Evolutionary conservation across 2,888 invertebrate species (phyloP).

Genomic region (Nezara viridula): DNA sequence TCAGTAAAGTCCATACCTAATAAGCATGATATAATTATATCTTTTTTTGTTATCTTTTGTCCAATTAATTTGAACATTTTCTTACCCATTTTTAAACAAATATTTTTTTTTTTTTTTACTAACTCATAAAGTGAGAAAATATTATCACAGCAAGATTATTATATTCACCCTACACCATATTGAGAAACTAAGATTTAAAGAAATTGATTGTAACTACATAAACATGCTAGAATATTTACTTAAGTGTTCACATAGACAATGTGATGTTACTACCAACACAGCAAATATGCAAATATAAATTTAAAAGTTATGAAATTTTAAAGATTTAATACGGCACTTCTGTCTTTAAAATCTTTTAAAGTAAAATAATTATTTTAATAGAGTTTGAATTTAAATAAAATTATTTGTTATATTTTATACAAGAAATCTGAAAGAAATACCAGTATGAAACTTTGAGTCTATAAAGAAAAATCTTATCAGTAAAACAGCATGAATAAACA

Average conservation of each 20-base stretch:
- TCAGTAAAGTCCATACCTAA: not conserved
- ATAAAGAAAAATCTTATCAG: not conserved
- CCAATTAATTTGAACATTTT: not conserved
- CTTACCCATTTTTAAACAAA: not conserved
- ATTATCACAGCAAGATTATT: not conserved
- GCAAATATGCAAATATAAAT: not conserved
- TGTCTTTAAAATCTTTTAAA: not conserved
- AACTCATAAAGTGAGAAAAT: not conserved
- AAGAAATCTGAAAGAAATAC: not conserved
- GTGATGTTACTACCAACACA: not conserved
- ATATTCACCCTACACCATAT: not conserved
- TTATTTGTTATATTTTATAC: not conserved
- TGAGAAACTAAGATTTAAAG: not conserved
- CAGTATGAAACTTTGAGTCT: not conserved
- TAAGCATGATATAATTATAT: not conserved
- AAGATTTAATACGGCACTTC: not conserved
- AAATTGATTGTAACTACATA: not conserved
- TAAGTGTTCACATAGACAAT: not conserved
- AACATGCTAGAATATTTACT: not conserved
- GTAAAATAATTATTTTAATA: not conserved
- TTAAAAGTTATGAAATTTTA: not conserved
- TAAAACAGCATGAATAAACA: not conserved
- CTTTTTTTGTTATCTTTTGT: not conserved
- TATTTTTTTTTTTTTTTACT: not conserved
- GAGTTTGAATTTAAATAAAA: not conserved